These are phyloP conservation scores for Pseudobourletiella spinata DNA, from an alignment of 1,140 invertebrate species.

Conservation along the genomic window DNA sequence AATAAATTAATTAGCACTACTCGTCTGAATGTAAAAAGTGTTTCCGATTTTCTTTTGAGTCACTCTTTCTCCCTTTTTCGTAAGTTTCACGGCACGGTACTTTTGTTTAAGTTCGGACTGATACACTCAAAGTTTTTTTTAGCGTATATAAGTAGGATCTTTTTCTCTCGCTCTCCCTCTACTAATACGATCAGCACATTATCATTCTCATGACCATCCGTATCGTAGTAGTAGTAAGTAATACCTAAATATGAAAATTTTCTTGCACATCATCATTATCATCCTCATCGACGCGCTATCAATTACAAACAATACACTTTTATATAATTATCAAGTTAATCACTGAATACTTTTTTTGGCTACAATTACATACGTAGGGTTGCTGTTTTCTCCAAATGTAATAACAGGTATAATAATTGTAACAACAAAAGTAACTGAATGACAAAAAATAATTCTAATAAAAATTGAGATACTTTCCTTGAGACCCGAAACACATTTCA, in stretches of 20 bases:
- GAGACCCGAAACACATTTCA: background rate
- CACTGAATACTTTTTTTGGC: constrained; percentile 5
- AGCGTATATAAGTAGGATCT: background rate
- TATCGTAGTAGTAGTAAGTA: too few species aligned
- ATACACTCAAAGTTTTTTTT: too few species aligned
- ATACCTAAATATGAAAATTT: constrained; percentile 6
- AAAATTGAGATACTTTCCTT: constrained; percentile 12
- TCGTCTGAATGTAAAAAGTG: too few species aligned
- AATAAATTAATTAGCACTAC: too few species aligned
- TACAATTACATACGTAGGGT: constrained; percentile 2
- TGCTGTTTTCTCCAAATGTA: too few species aligned
- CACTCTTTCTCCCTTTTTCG: too few species aligned
- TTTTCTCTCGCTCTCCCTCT: background rate
- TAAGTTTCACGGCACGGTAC: too few species aligned
- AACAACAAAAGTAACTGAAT: background rate
- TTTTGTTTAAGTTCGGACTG: too few species aligned
- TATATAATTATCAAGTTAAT: background rate
- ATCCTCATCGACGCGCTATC: too few species aligned
- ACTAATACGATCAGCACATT: background rate
- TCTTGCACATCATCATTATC: constrained; percentile 2
- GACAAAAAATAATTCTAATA: constrained; percentile 2
- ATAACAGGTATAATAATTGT: background rate
- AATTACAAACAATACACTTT: constrained; percentile 5
- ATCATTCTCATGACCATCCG: background rate
- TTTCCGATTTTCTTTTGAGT: too few species aligned